Conservation (phyloP, 1,140 invertebrate genomes). For the Cylas formicarius region DNA sequence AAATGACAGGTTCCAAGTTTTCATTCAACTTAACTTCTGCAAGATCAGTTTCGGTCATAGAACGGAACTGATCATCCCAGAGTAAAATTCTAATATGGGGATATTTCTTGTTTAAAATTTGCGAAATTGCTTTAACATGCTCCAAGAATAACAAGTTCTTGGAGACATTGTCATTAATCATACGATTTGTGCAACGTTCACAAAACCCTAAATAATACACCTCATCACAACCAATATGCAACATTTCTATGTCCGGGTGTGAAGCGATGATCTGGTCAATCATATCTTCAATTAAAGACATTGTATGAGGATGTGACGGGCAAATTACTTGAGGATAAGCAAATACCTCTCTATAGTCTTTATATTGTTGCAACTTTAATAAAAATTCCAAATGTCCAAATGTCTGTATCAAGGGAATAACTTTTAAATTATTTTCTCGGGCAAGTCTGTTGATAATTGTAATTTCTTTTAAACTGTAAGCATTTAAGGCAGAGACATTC, state of each 20-base stretch:
- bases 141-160: conserved; percentile 49
- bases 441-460: conserved; percentile 55
- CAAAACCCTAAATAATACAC: conserved; percentile 70
- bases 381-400: conserved; percentile 92
- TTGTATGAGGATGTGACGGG: conserved; percentile 26
- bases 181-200: conserved; percentile 49
- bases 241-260: conserved; percentile 32
- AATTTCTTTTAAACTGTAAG: conserved; percentile 68
- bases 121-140: conserved; percentile 59
- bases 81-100: conserved; percentile 56
- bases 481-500: conserved; percentile 64
- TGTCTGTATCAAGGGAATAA: conserved; percentile 91
- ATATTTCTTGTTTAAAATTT: conserved; percentile 55
- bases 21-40: conserved; percentile 58
- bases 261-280: conserved; percentile 25
- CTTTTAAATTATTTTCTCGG: conserved; percentile 58
- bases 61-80: conserved; percentile 92
- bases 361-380: conserved; percentile 72
- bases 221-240: conserved; percentile 80
- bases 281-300: conserved; percentile 24
- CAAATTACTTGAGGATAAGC: conserved; percentile 73
- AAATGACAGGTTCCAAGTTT: conserved; percentile 78
- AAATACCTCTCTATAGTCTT: conserved; percentile 68
- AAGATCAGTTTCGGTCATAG: conserved; percentile 56
- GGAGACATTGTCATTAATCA: conserved; percentile 22